Percentiles rank a stretch among this genome's conserved stretches.
Evolutionary conservation across 2,113 vertebrate genomes (phyloP).

Genomic region (Zeus faber): DNA sequence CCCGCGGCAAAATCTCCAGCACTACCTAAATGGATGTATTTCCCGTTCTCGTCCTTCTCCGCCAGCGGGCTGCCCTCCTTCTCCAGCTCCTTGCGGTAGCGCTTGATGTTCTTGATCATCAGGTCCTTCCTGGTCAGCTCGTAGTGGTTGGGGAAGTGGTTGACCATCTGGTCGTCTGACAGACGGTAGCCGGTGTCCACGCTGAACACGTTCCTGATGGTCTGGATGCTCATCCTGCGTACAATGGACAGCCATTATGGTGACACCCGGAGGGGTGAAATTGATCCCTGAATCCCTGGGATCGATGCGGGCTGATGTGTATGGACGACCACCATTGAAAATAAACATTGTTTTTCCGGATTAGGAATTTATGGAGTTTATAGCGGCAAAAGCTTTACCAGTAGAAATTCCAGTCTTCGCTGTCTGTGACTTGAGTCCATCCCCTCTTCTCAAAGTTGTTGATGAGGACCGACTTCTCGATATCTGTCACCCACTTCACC

Average conservation of each 20-base stretch:
- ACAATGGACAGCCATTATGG: too few species aligned
- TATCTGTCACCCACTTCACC: conserved; percentile 98
- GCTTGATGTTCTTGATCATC: conserved; percentile 98
- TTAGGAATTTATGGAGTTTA: too few species aligned
- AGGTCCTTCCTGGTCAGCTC: conserved; percentile 95
- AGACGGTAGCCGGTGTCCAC: conserved; percentile 95
- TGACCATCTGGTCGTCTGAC: conserved; percentile 95
- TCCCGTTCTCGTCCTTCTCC: conserved; percentile 95
- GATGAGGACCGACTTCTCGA: conserved; percentile 96
- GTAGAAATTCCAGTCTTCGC: conserved; percentile 98
- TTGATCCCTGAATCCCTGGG: too few species aligned
- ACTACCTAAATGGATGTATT: conserved; percentile 92
- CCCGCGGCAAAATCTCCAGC: too few species aligned
- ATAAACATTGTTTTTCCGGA: too few species aligned
- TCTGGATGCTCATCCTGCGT: conserved; percentile 99
- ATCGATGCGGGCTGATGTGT: too few species aligned
- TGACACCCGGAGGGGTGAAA: too few species aligned
- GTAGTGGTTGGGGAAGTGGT: conserved; percentile 98
- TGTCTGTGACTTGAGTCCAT: conserved; percentile 90
- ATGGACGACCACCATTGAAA: too few species aligned
- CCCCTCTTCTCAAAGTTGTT: conserved; percentile 99
- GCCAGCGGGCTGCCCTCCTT: conserved; percentile 91
- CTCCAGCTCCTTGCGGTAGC: conserved; percentile 93
- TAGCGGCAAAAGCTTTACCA: conserved; percentile 74
- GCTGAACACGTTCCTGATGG: conserved; percentile 94